A percentile compares a stretch with the other conserved stretches of the same genome.
phyloP scores from a whole-genome alignment of 1,140 invertebrate genomes.

The Penaeus indicus region DNA sequence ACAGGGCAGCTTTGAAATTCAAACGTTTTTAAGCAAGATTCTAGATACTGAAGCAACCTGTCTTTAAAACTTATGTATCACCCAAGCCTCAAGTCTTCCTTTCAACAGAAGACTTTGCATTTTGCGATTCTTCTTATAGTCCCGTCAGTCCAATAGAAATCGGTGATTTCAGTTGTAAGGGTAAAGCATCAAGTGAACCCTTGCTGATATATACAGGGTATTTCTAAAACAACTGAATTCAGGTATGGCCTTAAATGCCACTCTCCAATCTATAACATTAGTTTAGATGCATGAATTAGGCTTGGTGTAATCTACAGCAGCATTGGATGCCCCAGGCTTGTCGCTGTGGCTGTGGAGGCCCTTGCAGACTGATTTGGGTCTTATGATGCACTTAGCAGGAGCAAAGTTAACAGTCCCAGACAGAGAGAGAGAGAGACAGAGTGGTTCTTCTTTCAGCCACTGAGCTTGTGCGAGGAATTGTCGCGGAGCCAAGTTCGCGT shows the following conservation, averaged over 20 bases:
- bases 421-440: too few relatives aligned
- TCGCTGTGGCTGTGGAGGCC: constrained; percentile 31
- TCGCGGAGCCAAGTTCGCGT: too few relatives aligned
- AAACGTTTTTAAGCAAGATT: constrained; percentile 4
- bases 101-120: not conserved
- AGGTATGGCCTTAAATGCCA: constrained; percentile 42
- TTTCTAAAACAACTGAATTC: constrained; percentile 20
- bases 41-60: not conserved
- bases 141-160: constrained; percentile 5
- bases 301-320: constrained; percentile 48
- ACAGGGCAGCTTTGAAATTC: not conserved
- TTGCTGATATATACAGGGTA: not conserved
- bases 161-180: not conserved
- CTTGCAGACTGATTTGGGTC: not conserved
- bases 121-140: constrained; percentile 4
- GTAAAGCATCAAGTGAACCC: too few relatives aligned
- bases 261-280: constrained; percentile 42
- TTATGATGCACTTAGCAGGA: not conserved
- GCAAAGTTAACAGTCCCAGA: not conserved
- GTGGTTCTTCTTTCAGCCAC: too few relatives aligned
- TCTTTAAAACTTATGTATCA: constrained; percentile 2
- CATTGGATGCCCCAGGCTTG: constrained; percentile 19
- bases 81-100: constrained; percentile 34
- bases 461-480: too few relatives aligned
- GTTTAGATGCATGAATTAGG: constrained; percentile 52